phyloP scores from a whole-genome alignment of 2,888 invertebrate species.

The Allacma fusca region DNA sequence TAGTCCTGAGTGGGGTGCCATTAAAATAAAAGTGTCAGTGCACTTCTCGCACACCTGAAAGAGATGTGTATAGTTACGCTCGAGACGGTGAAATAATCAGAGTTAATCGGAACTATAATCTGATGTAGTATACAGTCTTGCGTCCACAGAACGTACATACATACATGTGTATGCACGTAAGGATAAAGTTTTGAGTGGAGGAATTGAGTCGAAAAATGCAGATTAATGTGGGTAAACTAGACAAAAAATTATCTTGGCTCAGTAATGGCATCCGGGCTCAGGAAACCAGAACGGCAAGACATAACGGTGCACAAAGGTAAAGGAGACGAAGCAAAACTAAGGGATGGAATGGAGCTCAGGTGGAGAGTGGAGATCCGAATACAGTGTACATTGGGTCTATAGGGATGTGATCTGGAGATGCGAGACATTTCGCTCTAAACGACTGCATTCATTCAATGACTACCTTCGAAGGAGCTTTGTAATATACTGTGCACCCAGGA shows the following conservation, averaged over 20 bases:
- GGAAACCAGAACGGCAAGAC: slow-evolving; percentile 16
- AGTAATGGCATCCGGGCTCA: slow-evolving; percentile 20
- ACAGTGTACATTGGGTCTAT: not conserved
- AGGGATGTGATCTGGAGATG: not conserved
- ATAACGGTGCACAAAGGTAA: not conserved
- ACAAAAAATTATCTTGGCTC: not conserved
- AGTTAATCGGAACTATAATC: no score
- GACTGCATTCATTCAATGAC: slow-evolving; percentile 30
- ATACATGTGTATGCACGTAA: not conserved
- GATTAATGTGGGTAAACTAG: not conserved
- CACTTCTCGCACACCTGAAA: no score
- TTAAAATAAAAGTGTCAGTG: no score
- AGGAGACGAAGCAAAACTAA: slow-evolving; percentile 18
- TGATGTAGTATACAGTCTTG: no score
- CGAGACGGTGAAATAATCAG: no score
- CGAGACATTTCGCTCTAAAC: slow-evolving; percentile 2
- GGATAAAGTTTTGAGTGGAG: not conserved
- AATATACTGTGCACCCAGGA: not conserved
- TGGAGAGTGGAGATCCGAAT: not conserved
- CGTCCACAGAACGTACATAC: no score
- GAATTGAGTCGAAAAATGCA: slow-evolving; percentile 14
- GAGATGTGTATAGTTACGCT: no score
- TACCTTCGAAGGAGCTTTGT: not conserved
- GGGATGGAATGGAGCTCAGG: not conserved
- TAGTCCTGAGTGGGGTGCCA: no score